Percentiles rank a stretch among this genome's conserved stretches.
Conservation (phyloP, 2,888 invertebrate genomes). For the Drosophila lutescens region DNA sequence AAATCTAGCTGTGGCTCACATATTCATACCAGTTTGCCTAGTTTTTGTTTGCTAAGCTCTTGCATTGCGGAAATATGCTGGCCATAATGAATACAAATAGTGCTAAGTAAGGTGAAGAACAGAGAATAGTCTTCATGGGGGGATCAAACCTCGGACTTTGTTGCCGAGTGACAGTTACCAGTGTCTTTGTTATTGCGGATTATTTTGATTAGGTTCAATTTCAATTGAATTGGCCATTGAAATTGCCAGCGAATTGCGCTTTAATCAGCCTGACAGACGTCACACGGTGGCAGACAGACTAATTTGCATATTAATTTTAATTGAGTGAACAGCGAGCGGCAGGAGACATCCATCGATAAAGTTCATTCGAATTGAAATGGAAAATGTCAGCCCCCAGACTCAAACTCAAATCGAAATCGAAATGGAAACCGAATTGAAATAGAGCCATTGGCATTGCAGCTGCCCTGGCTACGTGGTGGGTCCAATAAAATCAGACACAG, state of each 20-base stretch:
- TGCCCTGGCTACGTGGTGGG: constrained; percentile 25
- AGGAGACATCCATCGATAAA: constrained; percentile 48
- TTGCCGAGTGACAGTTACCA: constrained; percentile 20
- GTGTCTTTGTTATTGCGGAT: constrained; percentile 10
- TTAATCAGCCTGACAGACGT: constrained; percentile 67
- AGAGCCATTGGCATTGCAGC: constrained; percentile 54
- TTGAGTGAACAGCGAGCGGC: constrained; percentile 56
- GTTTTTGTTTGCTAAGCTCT: constrained; percentile 18
- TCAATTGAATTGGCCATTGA: constrained; percentile 16
- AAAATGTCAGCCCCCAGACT: constrained; percentile 71
- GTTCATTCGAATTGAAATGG: constrained; percentile 56
- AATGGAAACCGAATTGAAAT: constrained; percentile 31
- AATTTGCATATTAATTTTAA: constrained; percentile 79
- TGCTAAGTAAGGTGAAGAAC: constrained; percentile 24
- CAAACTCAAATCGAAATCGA: constrained; percentile 36
- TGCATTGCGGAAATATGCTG: constrained; percentile 32
- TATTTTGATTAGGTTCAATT: constrained; percentile 7
- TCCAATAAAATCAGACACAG: constrained; percentile 9
- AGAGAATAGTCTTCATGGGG: constrained; percentile 2
- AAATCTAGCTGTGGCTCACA: constrained; percentile 1
- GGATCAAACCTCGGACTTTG: neutral
- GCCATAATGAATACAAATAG: constrained; percentile 32
- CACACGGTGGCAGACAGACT: constrained; percentile 39
- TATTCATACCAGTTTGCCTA: constrained; percentile 37
- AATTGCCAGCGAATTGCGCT: constrained; percentile 39